phyloP scores from a whole-genome alignment of 2,113 vertebrate genomes.

The Triplophysa tibetana region DNA sequence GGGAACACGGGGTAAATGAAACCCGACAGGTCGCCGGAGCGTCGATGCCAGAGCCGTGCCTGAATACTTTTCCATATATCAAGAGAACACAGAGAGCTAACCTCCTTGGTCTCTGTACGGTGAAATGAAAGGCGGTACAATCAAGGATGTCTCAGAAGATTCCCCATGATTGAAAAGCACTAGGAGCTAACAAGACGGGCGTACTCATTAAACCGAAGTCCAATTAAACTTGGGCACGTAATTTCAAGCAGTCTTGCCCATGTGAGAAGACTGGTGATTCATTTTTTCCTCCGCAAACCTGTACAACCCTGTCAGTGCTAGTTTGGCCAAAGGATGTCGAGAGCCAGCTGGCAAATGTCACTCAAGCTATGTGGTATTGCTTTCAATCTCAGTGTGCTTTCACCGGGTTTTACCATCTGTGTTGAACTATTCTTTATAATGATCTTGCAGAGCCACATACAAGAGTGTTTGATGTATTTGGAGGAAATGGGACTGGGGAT shows the following conservation, averaged over 20 bases:
- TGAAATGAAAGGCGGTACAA: background rate
- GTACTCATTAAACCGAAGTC: slow-evolving; percentile 17
- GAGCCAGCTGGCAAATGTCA: slow-evolving; percentile 34
- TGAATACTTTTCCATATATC: slow-evolving; percentile 26
- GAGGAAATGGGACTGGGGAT: background rate
- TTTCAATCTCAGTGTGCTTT: slow-evolving; percentile 26
- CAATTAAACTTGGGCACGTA: slow-evolving; percentile 23
- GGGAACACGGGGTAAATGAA: slow-evolving; percentile 38
- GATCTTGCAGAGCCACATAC: background rate
- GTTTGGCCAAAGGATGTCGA: slow-evolving; percentile 21
- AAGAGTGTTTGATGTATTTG: background rate
- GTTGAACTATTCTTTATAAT: slow-evolving; percentile 14
- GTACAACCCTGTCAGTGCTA: slow-evolving; percentile 2
- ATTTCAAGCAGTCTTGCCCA: slow-evolving; percentile 18
- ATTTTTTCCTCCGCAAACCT: slow-evolving; percentile 28
- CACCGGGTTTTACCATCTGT: slow-evolving; percentile 9
- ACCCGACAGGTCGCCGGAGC: slow-evolving; percentile 39
- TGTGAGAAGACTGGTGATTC: slow-evolving; percentile 30
- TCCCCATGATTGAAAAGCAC: slow-evolving; percentile 11
- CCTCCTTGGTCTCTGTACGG: background rate
- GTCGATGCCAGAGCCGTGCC: slow-evolving; percentile 20
- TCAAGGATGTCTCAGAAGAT: slow-evolving; percentile 22
- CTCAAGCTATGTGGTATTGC: slow-evolving; percentile 2
- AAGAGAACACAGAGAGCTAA: background rate
- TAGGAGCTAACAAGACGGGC: background rate